Conservation (phyloP, 2,113 vertebrate genomes). For the Otolemur garnettii region DNA sequence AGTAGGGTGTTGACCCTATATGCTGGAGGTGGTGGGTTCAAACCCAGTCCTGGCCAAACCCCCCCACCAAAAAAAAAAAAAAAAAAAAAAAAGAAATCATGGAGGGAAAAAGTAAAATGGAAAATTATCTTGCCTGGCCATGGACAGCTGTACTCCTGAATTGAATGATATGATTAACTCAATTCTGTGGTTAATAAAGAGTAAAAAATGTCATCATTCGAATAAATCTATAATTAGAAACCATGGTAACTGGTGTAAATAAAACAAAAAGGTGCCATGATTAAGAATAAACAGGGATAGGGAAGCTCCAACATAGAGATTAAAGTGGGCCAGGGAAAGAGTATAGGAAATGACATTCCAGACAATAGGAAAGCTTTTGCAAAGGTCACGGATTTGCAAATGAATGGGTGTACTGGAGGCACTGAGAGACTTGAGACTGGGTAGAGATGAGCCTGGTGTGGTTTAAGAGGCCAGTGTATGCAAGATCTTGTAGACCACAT, state of each 20-base stretch:
- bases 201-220: background rate
- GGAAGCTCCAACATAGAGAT: background rate
- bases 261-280: background rate
- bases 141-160: background rate
- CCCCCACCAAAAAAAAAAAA: no score
- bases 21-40: no score
- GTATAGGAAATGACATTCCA: background rate
- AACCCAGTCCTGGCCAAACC: no score
- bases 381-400: background rate
- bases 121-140: background rate
- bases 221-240: background rate
- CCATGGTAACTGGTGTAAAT: background rate
- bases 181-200: background rate
- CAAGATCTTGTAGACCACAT: background rate
- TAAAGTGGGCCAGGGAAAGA: background rate
- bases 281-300: background rate
- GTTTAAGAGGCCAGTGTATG: background rate
- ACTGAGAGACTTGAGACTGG: background rate
- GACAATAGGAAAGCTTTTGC: background rate
- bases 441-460: background rate
- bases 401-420: background rate
- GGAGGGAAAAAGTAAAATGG: background rate
- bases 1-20: no score
- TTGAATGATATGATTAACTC: background rate
- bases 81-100: background rate